phyloP scores from a whole-genome alignment of 2,888 invertebrate species.

The Melipona bicolor region DNA sequence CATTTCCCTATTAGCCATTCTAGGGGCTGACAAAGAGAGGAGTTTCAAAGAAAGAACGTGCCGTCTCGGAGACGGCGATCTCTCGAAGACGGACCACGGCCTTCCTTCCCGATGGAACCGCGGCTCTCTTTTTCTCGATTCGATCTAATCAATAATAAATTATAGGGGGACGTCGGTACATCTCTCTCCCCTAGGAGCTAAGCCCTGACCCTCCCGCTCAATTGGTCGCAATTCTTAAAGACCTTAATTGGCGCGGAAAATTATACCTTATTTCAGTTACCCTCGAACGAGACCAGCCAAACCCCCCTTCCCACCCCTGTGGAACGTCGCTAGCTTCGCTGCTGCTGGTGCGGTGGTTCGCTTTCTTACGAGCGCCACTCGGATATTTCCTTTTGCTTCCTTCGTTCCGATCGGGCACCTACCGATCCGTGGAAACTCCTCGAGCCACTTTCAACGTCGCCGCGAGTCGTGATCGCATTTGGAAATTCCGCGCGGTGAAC shows the following conservation, averaged over 20 bases:
- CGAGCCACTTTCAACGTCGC: constrained; percentile 18
- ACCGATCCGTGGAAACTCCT: not conserved
- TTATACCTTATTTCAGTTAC: constrained; percentile 83
- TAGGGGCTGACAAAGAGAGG: not conserved
- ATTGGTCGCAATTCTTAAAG: constrained; percentile 84
- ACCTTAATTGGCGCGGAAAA: constrained; percentile 84
- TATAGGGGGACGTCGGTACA: constrained; percentile 81
- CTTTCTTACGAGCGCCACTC: constrained; percentile 50
- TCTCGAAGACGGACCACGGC: constrained; percentile 62
- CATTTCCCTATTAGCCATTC: constrained; percentile 56
- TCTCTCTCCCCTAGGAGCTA: constrained; percentile 80
- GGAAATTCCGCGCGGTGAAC: not conserved
- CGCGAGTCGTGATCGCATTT: not conserved
- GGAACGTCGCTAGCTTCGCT: not conserved
- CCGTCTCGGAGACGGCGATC: constrained; percentile 18
- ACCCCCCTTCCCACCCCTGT: not conserved
- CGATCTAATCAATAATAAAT: constrained; percentile 84
- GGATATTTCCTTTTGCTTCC: constrained; percentile 61
- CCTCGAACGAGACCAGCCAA: constrained; percentile 64
- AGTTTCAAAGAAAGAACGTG: not conserved
- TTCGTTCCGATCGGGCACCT: not conserved
- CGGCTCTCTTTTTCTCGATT: constrained; percentile 75
- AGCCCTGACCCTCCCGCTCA: constrained; percentile 83
- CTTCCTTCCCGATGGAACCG: constrained; percentile 35
- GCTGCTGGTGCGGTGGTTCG: constrained; percentile 19